Base-by-base conservation (phyloP, 1,140 invertebrate species). In the Heliothis virescens region DNA sequence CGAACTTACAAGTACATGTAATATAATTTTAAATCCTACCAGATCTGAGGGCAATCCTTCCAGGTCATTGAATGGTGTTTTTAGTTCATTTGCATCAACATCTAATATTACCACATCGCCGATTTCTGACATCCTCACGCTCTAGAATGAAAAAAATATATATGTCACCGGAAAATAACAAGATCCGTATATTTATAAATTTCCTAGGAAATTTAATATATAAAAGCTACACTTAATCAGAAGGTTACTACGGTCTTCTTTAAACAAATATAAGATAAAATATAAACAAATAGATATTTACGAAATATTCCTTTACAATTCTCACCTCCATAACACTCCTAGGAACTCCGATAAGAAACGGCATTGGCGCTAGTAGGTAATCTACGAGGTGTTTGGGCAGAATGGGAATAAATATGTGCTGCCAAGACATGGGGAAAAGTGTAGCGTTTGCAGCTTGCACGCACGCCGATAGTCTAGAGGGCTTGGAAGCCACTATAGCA, bases 361-460 rank as follows among this genome's bases (percentile, higher is more conserved):
- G 98, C 98, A 99, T 99, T 0, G 98, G 98, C 10, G 98, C 98
- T 83, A 97, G 95, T 80, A 99, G 95, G 95, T 99, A 99, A 94
- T 99, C 98, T 78, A 98, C 96, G 52, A 99, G 96, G 85, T 97
- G 96, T 86, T 96, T 95, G 16, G 99, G 98, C 81, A 99, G 92
- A 82, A 99, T 97, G 41, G 99, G 98, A 92, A 99, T 99, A 90
- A 98, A 99, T 88, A 99, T 98, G 89, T 99, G 98, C 92, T 99
- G 99, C 99, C 99, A 99, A 83, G 97, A 97, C 98, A 99, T 99
- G 4, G 99, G 99, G 95, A 99, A 99, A 41, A 99, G 96, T 47
- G 99, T 96, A 78, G 98, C 96, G 91, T 99, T 99, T 9, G 98
- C 98, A 5, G 98, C 98, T 94, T 99, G 98, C 16, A 99, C 98